Evolutionary conservation across 1,140 invertebrate genomes (phyloP), one percentile per base, ranked within the genome.

Genomic region (Brachionus koreanus): DNA sequence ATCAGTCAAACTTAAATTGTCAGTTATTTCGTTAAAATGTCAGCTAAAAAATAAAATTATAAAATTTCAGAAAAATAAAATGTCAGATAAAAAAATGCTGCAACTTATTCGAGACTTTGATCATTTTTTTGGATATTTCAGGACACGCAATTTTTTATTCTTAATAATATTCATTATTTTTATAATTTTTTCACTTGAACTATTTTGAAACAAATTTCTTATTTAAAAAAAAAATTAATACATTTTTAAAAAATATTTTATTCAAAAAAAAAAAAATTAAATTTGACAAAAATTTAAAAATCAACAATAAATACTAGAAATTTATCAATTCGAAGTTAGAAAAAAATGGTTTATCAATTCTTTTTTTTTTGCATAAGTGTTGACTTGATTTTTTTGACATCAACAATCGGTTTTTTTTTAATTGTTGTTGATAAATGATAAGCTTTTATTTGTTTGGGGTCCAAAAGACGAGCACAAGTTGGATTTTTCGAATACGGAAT

Each of bases 401-500:
- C 16, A 19, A 7, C 5, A 57, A 57, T 57, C 49, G 49, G 49
- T 25, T 19, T 57, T 25, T 57, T 57, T 19, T 57, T 57, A 1
- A 9, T 57, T 57, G 49, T 57, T 7, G 49, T 25, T 16, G 49
- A 19, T 5, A 19, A 19, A 23, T 57, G 16, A 19, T 23, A 23
- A 9, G 7, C 49, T 57, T 57, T 57, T 19, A 57, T 57, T 57
- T 19, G 49, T 9, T 57, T 57, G 49, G 5, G 9, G 19, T 74
- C 69, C 25, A 74, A 25, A 46, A 74, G 76, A 39, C 76, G 76
- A 63, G 76, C 76, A 79, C 76, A 79, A 13, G 35, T 79, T 19
- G 76, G 61, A 57, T 79, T 79, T 57, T 61, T 57, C 9, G 76
- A 79, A 65, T 79, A 79, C n/a, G 76, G 76, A 25, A 61, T 19